phyloP scores from a whole-genome alignment of 2,113 vertebrate species.

The Falcunculus frontatus region DNA sequence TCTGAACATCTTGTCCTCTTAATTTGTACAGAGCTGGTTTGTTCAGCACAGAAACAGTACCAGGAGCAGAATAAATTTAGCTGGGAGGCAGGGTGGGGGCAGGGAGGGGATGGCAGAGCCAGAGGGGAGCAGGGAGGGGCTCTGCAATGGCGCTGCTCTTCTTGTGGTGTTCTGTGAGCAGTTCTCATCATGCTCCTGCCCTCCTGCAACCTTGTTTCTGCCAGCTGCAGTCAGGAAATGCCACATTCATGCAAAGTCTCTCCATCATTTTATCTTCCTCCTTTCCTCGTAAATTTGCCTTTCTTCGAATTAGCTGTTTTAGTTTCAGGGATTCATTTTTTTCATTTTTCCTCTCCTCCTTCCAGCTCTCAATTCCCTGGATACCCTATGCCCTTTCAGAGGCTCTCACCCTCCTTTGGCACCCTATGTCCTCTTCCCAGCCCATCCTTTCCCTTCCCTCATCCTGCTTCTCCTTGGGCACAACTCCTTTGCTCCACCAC shows the following conservation, averaged over 20 bases:
- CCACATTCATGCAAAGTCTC: background rate
- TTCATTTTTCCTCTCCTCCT: background rate
- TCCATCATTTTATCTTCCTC: background rate
- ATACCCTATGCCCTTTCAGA: background rate
- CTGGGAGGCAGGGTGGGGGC: background rate
- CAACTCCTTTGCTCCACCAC: background rate
- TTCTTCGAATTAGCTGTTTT: background rate
- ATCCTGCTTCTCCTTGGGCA: background rate
- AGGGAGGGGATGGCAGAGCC: background rate
- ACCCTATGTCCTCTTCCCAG: background rate
- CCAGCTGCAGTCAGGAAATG: background rate
- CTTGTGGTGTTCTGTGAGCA: background rate
- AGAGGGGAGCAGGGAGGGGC: background rate
- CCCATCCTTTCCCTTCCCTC: background rate
- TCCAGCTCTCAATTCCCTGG: background rate
- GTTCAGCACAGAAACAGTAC: conserved; percentile 3
- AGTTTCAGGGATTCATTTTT: background rate
- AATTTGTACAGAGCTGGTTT: conserved; percentile 25
- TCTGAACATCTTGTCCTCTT: conserved; percentile 64
- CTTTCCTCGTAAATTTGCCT: background rate
- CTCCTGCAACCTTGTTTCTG: background rate
- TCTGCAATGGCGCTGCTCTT: background rate
- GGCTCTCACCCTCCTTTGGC: background rate
- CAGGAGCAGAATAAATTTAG: conserved; percentile 39
- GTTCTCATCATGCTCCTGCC: background rate